These are phyloP conservation scores for Yasuhikotakia modesta DNA, from an alignment of 2,797 vertebrate species.

Conservation along the genomic window DNA sequence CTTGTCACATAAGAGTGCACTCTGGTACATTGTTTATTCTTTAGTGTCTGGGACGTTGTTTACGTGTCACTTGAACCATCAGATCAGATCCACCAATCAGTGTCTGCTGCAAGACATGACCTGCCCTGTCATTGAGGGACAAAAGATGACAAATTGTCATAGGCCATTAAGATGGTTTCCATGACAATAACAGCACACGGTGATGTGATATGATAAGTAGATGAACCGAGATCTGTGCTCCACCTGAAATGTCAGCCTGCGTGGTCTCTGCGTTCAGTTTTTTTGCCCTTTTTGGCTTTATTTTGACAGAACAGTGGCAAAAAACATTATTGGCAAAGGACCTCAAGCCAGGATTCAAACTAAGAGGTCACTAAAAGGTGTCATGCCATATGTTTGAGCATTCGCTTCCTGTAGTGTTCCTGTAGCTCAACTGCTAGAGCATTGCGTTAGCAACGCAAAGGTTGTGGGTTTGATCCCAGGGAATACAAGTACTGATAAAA, in stretches of 20 bases:
- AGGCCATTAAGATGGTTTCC: conserved; percentile 54
- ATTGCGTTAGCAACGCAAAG: too few species aligned
- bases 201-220: conserved; percentile 5
- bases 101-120: conserved; percentile 49
- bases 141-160: conserved; percentile 57
- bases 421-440: too few species aligned
- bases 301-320: background rate
- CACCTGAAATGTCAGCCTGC: conserved; percentile 22
- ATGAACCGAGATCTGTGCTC: conserved; percentile 20
- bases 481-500: too few species aligned
- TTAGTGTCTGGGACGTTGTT: conserved; percentile 42
- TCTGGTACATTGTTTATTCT: conserved; percentile 40
- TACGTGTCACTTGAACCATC: conserved; percentile 53
- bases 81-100: conserved; percentile 41
- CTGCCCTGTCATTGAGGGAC: conserved; percentile 53
- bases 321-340: background rate
- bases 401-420: too few species aligned
- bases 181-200: background rate
- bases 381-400: too few species aligned
- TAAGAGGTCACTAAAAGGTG: too few species aligned
- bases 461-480: too few species aligned
- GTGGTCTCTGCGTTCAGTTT: background rate
- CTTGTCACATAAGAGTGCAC: conserved; percentile 11
- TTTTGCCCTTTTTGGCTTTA: background rate
- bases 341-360: too few species aligned